Evolutionary conservation across 2,113 vertebrate genomes (phyloP).

Genomic region (Eretmochelys imbricata): DNA sequence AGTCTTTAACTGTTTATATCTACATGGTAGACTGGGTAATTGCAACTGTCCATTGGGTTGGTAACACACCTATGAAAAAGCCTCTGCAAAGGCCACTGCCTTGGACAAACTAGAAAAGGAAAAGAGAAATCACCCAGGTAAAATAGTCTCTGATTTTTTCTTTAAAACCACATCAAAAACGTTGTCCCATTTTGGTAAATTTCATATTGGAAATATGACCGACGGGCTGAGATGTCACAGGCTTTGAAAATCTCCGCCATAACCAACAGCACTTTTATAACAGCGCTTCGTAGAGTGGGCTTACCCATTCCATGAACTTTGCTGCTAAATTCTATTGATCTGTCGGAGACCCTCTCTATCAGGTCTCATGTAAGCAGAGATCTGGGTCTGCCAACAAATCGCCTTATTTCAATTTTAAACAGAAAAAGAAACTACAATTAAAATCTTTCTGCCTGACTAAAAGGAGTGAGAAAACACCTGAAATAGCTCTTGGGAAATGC

Average conservation of each 20-base stretch:
- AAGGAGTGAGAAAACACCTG: constrained; percentile 39
- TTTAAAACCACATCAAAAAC: background rate
- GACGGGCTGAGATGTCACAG: constrained; percentile 5
- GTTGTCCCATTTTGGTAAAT: background rate
- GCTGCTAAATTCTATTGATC: constrained; percentile 37
- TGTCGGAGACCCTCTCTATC: background rate
- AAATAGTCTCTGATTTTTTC: background rate
- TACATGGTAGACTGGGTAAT: background rate
- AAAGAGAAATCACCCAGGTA: background rate
- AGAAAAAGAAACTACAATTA: constrained; percentile 31
- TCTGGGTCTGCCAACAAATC: constrained; percentile 13
- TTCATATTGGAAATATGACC: background rate
- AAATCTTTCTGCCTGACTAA: constrained; percentile 14
- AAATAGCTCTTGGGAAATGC: constrained; percentile 38
- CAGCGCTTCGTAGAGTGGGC: background rate
- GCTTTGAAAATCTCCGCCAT: constrained; percentile 14
- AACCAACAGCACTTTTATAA: background rate
- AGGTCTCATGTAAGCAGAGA: background rate
- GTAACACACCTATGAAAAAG: fast-evolving
- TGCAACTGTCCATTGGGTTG: fast-evolving
- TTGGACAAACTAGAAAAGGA: background rate
- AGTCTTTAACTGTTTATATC: background rate
- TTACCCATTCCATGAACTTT: constrained; percentile 35
- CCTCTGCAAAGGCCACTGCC: background rate
- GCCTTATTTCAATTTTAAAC: constrained; percentile 7